Base-by-base conservation (phyloP, 92 coral and sea anemone species). In the Zoanthus sansibaricus region DNA sequence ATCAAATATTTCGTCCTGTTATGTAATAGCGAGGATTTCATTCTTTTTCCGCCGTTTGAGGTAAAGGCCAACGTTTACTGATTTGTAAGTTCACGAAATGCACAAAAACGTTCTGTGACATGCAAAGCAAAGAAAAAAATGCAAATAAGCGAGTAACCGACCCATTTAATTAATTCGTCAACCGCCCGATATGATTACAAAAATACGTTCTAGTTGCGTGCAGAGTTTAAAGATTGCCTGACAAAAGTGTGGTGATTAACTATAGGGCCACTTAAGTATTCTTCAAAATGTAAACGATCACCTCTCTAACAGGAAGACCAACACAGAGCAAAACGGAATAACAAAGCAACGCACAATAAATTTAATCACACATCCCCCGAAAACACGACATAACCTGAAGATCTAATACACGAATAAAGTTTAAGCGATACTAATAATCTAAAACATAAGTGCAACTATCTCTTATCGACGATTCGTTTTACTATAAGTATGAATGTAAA, bases 161-260 rank as follows among this genome's bases (percentile, higher is more conserved):
- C 20, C 20, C 69, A 62, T 58, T 45, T 80, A 66, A 80, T 67
- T 66, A 45, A 80, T 62, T 80, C 85, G 75, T 80, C 47, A 80
- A 68, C 85, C 58, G 64, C 37, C 45, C 46, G 75, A 66, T 44
- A 66, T 51, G 51, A 80, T 80, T 80, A 80, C 47, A 80, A 32
- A 80, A 80, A 66, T 64, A 66, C 61, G 42, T 17, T 76, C 7
- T 44, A 37, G 74, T 80, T 80, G 85, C 75, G 85, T 80, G 85
- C 55, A 59, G 59, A 62, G 10, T 47, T 47, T 45, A 3, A 37
- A 67, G 58, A 80, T 80, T 71, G 46, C 85, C 75, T 80, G 85
- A 71, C 61, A 64, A 44, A 62, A 45, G n/a, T 20, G 30, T 5
- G 59, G 85, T 66, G 58, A 68, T 80, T 80, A 80, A 45, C 74